phyloP scores from a whole-genome alignment of 2,888 invertebrate genomes.

The Tethea ocularis region DNA sequence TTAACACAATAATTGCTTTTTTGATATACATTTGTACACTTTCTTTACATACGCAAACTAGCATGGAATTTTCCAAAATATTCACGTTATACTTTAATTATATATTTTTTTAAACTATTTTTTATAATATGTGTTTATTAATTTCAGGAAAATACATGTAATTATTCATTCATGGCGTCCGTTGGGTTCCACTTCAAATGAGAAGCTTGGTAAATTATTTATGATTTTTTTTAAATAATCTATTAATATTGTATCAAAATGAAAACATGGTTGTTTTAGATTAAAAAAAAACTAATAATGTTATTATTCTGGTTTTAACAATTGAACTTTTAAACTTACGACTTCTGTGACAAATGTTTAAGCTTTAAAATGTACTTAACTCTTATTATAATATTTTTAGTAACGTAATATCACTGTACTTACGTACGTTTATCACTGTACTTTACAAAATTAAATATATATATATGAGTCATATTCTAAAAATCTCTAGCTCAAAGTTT shows the following conservation, averaged over 20 bases:
- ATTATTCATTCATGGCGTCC: conserved; percentile 51
- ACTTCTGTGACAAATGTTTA: conserved; percentile 5
- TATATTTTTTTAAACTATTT: conserved; percentile 10
- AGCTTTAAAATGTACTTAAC: neutral
- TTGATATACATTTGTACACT: conserved; percentile 1
- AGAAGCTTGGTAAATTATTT: conserved; percentile 27
- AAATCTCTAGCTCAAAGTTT: too few relatives aligned
- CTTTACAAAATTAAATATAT: neutral
- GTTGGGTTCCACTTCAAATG: conserved; percentile 51
- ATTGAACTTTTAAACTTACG: neutral
- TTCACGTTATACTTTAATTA: conserved; percentile 3
- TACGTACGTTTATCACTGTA: too few relatives aligned
- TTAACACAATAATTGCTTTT: neutral
- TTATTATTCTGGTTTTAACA: neutral
- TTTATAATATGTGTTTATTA: conserved; percentile 24
- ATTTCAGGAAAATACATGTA: conserved; percentile 79
- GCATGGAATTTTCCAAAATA: neutral
- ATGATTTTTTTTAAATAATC: neutral
- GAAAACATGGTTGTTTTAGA: neutral
- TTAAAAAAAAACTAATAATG: neutral
- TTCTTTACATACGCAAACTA: neutral
- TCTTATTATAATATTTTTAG: neutral
- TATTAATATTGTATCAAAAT: neutral
- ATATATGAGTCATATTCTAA: neutral
- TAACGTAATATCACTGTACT: too few relatives aligned